Evolutionary conservation across 2,888 invertebrate species (phyloP).

Genomic region (Chaetogeoica ovagalla): DNA sequence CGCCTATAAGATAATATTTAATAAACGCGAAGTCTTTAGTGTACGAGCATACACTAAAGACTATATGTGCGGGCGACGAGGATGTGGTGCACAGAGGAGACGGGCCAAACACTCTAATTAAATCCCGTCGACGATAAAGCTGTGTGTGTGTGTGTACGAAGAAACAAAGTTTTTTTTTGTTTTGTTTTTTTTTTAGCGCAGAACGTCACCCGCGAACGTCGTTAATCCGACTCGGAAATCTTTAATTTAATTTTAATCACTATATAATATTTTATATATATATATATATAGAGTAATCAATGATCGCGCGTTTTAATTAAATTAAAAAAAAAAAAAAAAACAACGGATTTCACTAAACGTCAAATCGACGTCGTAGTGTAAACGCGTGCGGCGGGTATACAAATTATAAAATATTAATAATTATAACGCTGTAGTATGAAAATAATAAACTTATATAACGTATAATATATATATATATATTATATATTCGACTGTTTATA

Average conservation of each 20-base stretch:
- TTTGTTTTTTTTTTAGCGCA: too few species aligned
- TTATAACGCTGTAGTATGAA: not conserved
- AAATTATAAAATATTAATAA: not conserved
- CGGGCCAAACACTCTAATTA: not conserved
- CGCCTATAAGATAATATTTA: not conserved
- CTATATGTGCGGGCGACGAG: not conserved
- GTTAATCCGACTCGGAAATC: slow-evolving; percentile 11
- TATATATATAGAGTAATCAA: not conserved
- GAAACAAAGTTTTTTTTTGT: slow-evolving; percentile 13
- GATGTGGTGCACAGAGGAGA: not conserved
- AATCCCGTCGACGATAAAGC: slow-evolving; percentile 21
- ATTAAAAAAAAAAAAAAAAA: slow-evolving; percentile 8
- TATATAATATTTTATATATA: not conserved
- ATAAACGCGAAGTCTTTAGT: not conserved
- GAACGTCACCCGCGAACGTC: not conserved
- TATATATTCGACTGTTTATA: not conserved
- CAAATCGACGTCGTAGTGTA: not conserved
- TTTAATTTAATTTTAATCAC: slow-evolving; percentile 14
- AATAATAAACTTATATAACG: not conserved
- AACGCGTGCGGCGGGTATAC: not conserved
- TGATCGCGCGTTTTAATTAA: slow-evolving; percentile 20
- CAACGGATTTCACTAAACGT: not conserved
- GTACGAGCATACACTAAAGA: not conserved
- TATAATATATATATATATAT: not conserved
- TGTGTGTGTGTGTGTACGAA: not conserved